These are phyloP conservation scores for Sebastes trivittatus DNA, from an alignment of 2,797 vertebrate genomes.

Conservation along the genomic window DNA sequence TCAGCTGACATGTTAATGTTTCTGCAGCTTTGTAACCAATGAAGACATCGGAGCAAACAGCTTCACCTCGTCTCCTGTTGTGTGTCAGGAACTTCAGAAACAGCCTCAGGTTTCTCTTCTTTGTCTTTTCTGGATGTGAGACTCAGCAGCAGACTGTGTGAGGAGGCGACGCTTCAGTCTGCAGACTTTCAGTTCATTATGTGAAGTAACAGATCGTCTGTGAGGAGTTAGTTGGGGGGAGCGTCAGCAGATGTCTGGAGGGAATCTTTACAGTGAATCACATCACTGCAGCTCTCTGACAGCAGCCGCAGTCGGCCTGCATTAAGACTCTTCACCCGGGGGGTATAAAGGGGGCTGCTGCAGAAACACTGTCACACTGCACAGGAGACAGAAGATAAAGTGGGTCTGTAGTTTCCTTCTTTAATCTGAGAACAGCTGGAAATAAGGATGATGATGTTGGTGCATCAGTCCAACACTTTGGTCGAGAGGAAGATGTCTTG, in stretches of 20 bases:
- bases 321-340: not conserved
- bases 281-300: conserved; percentile 15
- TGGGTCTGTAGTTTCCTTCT: not conserved
- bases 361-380: not conserved
- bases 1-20: not conserved
- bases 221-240: not conserved
- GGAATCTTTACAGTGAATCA: conserved; percentile 16
- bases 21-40: not conserved
- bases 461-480: not conserved
- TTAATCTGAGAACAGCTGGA: not conserved
- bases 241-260: conserved; percentile 3
- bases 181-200: not conserved
- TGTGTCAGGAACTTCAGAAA: not conserved
- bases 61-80: not conserved
- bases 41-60: not conserved
- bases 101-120: not conserved
- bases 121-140: not conserved
- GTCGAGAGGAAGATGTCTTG: not conserved
- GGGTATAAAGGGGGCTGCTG: not conserved
- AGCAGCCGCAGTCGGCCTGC: not conserved
- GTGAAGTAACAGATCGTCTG: not conserved
- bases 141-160: not conserved
- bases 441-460: not conserved
- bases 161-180: not conserved
- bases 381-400: not conserved